These are phyloP conservation scores for Montifringilla adamsi DNA, from an alignment of 2,113 vertebrate species.

Conservation along the genomic window DNA sequence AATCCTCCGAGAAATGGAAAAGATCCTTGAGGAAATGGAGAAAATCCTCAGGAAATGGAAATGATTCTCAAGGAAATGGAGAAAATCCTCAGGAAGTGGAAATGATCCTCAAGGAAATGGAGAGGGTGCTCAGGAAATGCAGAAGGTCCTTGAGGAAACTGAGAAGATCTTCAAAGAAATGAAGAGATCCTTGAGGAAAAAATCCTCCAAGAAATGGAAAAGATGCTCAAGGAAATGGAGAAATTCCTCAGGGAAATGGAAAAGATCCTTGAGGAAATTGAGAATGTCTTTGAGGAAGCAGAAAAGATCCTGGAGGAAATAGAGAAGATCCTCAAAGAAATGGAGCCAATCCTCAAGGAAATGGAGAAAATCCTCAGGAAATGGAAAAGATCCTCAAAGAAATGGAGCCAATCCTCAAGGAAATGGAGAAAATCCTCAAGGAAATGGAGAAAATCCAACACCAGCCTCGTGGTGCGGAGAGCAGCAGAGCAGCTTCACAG, in stretches of 20 bases:
- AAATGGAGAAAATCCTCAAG: neutral
- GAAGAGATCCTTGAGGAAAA: neutral
- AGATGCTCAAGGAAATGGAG: no score
- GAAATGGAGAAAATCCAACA: neutral
- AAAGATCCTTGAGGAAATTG: neutral
- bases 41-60: neutral
- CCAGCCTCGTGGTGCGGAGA: neutral
- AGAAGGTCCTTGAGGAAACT: neutral
- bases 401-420: neutral
- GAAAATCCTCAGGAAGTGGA: neutral
- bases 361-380: neutral
- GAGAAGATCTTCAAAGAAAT: neutral
- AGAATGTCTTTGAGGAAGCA: no score
- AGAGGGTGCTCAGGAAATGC: neutral
- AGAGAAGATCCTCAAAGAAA: neutral
- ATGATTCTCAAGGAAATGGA: neutral
- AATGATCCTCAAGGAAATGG: neutral
- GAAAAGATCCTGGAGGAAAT: neutral
- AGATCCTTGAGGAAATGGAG: neutral
- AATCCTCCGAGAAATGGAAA: neutral
- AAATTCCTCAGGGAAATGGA: neutral
- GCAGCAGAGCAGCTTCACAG: neutral
- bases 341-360: neutral
- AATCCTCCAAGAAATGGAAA: neutral
- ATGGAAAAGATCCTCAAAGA: neutral